These are phyloP conservation scores for Abramis brama DNA, from an alignment of 2,113 vertebrate genomes.

Conservation along the genomic window DNA sequence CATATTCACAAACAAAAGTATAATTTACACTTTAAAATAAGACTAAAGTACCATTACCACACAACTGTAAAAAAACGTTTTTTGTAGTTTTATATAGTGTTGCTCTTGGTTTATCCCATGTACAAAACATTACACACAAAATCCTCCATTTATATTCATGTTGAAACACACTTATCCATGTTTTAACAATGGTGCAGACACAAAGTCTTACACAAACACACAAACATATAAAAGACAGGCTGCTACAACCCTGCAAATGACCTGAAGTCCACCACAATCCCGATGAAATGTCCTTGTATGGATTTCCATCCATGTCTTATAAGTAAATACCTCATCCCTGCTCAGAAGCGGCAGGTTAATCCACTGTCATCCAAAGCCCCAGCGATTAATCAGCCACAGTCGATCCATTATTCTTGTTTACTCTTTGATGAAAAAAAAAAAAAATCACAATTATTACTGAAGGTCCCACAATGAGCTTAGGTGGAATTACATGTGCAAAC, in stretches of 20 bases:
- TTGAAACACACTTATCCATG: neutral
- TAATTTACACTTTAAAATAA: no score
- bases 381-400: slow-evolving; percentile 58
- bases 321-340: slow-evolving; percentile 39
- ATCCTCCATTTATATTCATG: neutral
- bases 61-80: neutral
- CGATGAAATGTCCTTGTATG: slow-evolving; percentile 25
- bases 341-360: slow-evolving; percentile 56
- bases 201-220: neutral
- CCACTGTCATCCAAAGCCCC: slow-evolving; percentile 46
- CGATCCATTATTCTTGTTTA: slow-evolving; percentile 64
- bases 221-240: neutral
- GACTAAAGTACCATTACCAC: neutral
- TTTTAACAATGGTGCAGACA: neutral
- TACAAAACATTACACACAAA: neutral
- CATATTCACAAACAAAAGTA: no score
- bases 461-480: slow-evolving; percentile 74
- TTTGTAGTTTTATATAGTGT: neutral
- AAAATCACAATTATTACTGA: slow-evolving; percentile 66
- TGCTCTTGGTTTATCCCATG: neutral
- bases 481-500: slow-evolving; percentile 75
- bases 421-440: slow-evolving; percentile 69
- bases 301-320: slow-evolving; percentile 31
- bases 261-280: slow-evolving; percentile 18
- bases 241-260: slow-evolving; percentile 28